Base-by-base conservation (phyloP, 2,113 vertebrate species). In the Ailurus styani region DNA sequence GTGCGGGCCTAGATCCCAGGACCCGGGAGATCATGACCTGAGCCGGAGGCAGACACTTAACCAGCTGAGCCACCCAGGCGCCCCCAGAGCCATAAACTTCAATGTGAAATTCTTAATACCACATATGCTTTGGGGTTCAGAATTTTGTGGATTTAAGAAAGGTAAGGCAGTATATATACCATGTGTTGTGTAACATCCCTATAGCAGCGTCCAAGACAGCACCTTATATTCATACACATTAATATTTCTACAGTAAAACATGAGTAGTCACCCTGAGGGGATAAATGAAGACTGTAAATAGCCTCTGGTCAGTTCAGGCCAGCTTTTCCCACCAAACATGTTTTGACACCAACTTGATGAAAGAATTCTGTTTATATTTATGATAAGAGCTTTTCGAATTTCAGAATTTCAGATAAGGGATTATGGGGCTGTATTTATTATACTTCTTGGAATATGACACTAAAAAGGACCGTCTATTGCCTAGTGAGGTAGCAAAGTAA, bases 101-200 rank as follows among this genome's bases (percentile, higher is more conserved):
- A 89, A 47, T 77, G 37, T 66, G 47, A 93, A 93, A 90, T 93
- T 31, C 73, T 91, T 77, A 87, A 75, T 34, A 25, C 25, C 31
- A 78, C 14, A 25, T 88, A 91, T 11, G 18, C 47, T 91, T 91
- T 64, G 11, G 25, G 52, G 89, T 87, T 94, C 68, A 79, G 70
- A 77, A 91, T 54, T 88, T n/a, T 94, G 95, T 57, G 25, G 27
- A 52, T 88, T 91, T 94, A 72, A 90, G 83, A 91, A 95, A 83
- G 40, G 52, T 77, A 94, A 62, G 60, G 14, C 52, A 70, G 52
- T 84, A 6, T 34, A 15, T 77, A 25, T 47, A 40, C 12, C 52
- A 23, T 85, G 25, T n/a, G 50, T 60, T 86, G 50, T 45, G 9
- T 87, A 57, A 55, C 15, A 68, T 94, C 21, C 45, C 55, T 87